Base-by-base conservation (phyloP, 2,888 invertebrate genomes). In the Autographa gamma region DNA sequence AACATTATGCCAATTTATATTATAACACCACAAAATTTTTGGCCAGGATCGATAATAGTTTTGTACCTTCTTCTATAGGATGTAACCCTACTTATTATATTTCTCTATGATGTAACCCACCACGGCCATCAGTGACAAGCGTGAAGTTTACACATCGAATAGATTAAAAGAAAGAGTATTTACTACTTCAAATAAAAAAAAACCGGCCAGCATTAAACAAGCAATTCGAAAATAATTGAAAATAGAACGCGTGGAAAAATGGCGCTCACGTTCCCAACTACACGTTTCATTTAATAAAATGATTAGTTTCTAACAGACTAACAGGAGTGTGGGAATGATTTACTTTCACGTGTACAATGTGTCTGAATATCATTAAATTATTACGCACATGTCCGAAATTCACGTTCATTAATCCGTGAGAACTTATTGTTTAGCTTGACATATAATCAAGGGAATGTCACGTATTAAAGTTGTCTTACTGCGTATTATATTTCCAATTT, bases 341-440 rank as follows among this genome's bases (percentile, higher is more conserved):
- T 84, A 88, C 91, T 91, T 91, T 90, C 87, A 85, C 86, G 80
- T 85, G 83, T 84, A 93, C 94, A 94, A 93, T 92, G 90, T 86
- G 86, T 89, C 82, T 82, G 88, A 87, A 91, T 90, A 89, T 88
- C 89, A 93, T 92, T 91, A 93, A 87, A 92, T 90, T 89, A 91
- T 91, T 89, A 92, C 88, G 84, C 86, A 87, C 85, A 86, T 88
- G 81, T 88, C 92, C 91, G 84, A 94, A 94, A 93, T 93, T 91
- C 90, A 90, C 92, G 91, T 92, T 86, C 88, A 92, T 92, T 92
- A 91, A 86, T 79, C 86, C 93, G 94, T 94, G 94, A 92, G 94
- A 94, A 93, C 87, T 84, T 89, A 94, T 94, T 94, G 94, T 95
- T 88, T 91, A 85, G 86, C 83, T 86, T 88, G 90, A 90, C 90